Evolutionary conservation across 2,888 invertebrate genomes (phyloP).

Genomic region (Apamea anceps): DNA sequence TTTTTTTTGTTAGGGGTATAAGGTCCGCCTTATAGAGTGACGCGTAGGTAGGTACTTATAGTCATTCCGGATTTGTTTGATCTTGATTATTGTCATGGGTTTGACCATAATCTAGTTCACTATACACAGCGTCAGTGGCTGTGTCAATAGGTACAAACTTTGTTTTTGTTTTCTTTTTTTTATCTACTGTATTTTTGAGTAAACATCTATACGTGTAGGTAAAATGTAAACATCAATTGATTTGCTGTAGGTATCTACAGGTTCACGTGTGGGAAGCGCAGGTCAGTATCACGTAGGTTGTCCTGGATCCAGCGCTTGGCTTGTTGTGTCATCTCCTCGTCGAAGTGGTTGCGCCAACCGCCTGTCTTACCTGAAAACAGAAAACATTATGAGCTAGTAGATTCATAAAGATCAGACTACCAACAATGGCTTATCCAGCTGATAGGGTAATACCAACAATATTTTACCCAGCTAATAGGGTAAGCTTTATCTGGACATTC

Average conservation of each 20-base stretch:
- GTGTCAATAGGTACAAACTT: too few species aligned
- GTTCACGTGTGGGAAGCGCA: slow-evolving; percentile 42
- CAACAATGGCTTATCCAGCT: not conserved
- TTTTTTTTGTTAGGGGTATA: not conserved
- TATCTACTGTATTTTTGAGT: not conserved
- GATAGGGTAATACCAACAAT: not conserved
- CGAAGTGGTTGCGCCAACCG: slow-evolving; percentile 92
- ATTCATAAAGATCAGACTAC: too few species aligned
- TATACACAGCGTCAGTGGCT: too few species aligned
- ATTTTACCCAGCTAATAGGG: too few species aligned
- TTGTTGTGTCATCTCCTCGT: slow-evolving; percentile 89
- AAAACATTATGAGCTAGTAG: not conserved
- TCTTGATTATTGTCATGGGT: not conserved
- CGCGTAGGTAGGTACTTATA: not conserved
- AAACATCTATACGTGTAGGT: not conserved
- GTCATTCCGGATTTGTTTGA: not conserved
- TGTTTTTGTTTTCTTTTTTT: too few species aligned
- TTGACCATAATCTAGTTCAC: not conserved
- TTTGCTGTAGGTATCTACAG: not conserved
- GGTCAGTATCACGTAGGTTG: slow-evolving; percentile 85
- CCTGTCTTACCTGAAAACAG: slow-evolving; percentile 45
- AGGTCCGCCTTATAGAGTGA: not conserved
- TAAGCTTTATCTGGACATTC: not conserved
- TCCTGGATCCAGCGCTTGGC: slow-evolving; percentile 92
- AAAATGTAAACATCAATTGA: not conserved